These are phyloP conservation scores for Anthopleura sola DNA, from an alignment of 64 coral and sea anemone genomes.

Conservation along the genomic window DNA sequence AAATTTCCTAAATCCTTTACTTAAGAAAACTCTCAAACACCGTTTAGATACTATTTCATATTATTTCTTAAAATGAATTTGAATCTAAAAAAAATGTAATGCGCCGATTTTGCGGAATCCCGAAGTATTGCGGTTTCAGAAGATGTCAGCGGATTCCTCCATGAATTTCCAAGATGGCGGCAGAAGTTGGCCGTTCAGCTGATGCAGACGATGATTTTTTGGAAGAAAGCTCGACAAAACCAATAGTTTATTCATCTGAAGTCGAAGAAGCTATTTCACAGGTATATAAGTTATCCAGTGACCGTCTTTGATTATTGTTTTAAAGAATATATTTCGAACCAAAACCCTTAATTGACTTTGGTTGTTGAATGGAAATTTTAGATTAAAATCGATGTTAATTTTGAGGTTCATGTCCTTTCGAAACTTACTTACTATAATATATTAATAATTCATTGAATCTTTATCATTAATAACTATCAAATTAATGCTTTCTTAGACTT, in stretches of 20 bases:
- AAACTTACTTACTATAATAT: neutral
- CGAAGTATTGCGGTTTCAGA: neutral
- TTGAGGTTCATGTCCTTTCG: neutral
- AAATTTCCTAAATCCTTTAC: too few species aligned
- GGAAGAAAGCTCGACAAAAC: slow-evolving; percentile 71
- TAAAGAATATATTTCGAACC: neutral
- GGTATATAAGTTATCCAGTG: slow-evolving; percentile 24
- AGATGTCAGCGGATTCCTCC: slow-evolving; percentile 46
- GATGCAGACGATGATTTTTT: slow-evolving; percentile 79
- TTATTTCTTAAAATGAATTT: too few species aligned
- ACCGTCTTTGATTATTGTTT: neutral
- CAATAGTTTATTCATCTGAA: slow-evolving; percentile 88
- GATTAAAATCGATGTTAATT: neutral
- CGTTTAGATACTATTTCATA: too few species aligned
- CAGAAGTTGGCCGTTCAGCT: slow-evolving; percentile 18
- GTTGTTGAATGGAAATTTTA: neutral
- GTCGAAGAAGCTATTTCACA: slow-evolving; percentile 97
- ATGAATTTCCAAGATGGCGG: slow-evolving; percentile 85
- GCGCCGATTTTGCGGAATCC: neutral
- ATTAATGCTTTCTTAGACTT: too few species aligned
- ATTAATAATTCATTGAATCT: too few species aligned
- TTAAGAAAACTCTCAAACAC: too few species aligned
- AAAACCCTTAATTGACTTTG: neutral
- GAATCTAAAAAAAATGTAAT: too few species aligned
- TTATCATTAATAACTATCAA: too few species aligned